Conservation (phyloP, 2,113 vertebrate genomes). For the Bujurquina vittata region DNA sequence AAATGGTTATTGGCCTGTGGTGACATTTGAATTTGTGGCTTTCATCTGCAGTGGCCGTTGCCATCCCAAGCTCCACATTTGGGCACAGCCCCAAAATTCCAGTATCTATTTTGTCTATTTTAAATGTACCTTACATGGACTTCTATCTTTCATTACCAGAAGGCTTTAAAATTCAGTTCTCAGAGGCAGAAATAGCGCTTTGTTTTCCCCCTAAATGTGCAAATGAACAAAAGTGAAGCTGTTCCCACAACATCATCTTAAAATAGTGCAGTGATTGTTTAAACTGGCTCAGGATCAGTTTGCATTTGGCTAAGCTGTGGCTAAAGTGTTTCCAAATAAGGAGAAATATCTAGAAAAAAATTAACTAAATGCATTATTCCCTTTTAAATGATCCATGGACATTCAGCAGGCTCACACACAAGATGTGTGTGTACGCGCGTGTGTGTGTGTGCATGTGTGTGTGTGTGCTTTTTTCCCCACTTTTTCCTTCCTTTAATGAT, state of each 20-base stretch:
- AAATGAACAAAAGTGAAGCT: neutral
- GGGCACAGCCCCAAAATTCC: too few species aligned
- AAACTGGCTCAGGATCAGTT: neutral
- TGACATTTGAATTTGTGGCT: too few species aligned
- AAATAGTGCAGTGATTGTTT: neutral
- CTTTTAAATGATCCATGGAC: neutral
- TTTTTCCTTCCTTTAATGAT: constrained; percentile 16
- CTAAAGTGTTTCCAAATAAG: neutral
- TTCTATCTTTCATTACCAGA: neutral
- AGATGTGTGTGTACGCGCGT: neutral
- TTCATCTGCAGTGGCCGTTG: too few species aligned
- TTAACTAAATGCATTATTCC: neutral
- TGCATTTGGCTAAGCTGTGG: neutral
- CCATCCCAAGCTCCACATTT: too few species aligned
- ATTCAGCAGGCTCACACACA: neutral
- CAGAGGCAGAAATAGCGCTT: neutral
- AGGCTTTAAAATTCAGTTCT: neutral
- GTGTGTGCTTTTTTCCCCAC: neutral
- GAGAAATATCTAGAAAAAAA: neutral
- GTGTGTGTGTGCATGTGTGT: neutral
- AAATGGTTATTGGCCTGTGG: too few species aligned
- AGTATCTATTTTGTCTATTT: neutral
- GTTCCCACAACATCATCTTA: neutral
- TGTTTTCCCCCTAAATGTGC: neutral
- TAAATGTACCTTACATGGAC: neutral